These are phyloP conservation scores for Cuniculus paca DNA, from an alignment of 2,797 vertebrate species.

Conservation along the genomic window DNA sequence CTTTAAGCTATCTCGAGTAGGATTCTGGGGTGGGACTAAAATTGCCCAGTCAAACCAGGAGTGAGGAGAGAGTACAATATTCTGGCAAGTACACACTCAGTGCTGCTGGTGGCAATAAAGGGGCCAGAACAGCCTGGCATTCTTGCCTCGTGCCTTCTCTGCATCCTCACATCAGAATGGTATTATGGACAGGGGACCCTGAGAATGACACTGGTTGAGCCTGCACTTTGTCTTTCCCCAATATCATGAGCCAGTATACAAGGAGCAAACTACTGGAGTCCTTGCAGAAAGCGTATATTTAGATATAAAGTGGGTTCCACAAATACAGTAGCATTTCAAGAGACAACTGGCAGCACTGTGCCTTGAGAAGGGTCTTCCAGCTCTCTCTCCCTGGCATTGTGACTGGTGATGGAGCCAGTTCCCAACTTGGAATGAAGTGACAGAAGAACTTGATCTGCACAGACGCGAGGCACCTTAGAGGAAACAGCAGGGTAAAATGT, in stretches of 20 bases:
- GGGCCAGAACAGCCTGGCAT: background rate
- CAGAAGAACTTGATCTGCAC: background rate
- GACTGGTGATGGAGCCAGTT: background rate
- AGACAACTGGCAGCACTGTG: background rate
- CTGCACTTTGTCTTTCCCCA: background rate
- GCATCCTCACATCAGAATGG: background rate
- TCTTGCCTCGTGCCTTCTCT: background rate
- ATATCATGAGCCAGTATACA: background rate
- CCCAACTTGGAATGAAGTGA: background rate
- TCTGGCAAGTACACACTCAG: background rate
- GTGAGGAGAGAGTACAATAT: too few relatives aligned
- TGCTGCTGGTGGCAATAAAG: background rate
- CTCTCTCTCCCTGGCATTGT: fast-evolving
- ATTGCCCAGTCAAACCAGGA: too few relatives aligned
- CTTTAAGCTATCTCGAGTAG: too few relatives aligned
- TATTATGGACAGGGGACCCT: too few relatives aligned
- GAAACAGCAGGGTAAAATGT: background rate
- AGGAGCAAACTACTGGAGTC: background rate
- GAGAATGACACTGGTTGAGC: background rate
- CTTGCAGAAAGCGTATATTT: background rate
- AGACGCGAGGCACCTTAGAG: background rate
- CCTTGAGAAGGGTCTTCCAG: background rate
- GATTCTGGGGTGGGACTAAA: too few relatives aligned
- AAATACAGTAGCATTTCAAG: background rate
- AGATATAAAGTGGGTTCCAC: background rate